phyloP scores from a whole-genome alignment of 2,113 vertebrate genomes.

The Oreamnos americanus region DNA sequence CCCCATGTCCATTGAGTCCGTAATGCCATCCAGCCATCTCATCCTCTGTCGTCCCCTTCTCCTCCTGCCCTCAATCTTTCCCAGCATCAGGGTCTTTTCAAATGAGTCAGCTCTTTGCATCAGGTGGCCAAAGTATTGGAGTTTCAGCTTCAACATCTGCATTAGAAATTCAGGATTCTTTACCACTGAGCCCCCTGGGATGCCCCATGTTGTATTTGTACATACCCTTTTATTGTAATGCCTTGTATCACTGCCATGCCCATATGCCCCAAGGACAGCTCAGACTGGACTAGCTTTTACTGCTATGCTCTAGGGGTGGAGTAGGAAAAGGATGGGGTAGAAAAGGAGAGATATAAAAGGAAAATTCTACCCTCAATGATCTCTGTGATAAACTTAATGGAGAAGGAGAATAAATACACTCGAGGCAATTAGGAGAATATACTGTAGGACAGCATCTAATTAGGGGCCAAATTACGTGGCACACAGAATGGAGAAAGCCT shows the following conservation, averaged over 20 bases:
- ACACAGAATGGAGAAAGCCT: constrained; percentile 6
- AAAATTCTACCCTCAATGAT: not conserved
- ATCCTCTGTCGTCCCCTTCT: not conserved
- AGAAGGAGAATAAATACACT: constrained; percentile 34
- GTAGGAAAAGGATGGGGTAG: not conserved
- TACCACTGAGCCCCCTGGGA: not conserved
- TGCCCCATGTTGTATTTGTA: not conserved
- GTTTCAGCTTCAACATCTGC: not conserved
- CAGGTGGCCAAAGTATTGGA: not conserved
- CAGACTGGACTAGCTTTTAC: not conserved
- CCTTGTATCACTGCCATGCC: not conserved
- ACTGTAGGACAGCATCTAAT: constrained; percentile 40
- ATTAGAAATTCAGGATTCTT: not conserved
- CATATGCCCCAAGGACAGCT: not conserved
- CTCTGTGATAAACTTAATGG: not conserved
- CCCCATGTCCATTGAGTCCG: accelerated
- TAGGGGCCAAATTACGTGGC: constrained; percentile 41
- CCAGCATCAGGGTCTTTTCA: not conserved
- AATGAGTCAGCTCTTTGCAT: not conserved
- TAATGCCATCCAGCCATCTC: not conserved
- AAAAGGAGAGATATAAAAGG: not conserved
- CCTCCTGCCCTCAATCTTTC: not conserved
- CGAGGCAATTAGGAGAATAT: constrained; percentile 39
- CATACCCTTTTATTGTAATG: not conserved
- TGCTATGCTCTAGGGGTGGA: not conserved